Base-by-base conservation (phyloP, 1,140 invertebrate species). In the Drosophila malerkotliana region DNA sequence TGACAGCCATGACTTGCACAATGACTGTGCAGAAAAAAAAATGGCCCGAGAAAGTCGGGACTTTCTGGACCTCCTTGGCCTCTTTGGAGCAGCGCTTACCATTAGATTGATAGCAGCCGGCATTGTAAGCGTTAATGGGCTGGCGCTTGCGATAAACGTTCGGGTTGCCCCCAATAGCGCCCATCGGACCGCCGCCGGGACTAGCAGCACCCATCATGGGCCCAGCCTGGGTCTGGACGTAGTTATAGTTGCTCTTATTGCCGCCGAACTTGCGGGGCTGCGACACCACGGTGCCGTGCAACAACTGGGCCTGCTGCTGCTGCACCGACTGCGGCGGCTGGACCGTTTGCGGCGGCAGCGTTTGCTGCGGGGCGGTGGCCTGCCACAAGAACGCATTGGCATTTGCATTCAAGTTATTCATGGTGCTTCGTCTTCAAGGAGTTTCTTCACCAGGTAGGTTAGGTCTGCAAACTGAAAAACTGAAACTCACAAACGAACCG, bases 331-430 rank as follows among this genome's bases (percentile, higher is more conserved):
- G 57, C 7, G 53, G 62, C 26, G 56, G 55, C 41, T 51, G 52
- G 24, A 44, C 14, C 34, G 34, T 12, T 14, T 44, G 41, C 47
- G 51, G 72, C 8, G 58, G 57, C 45, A 72, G 24, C 9, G 59
- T n/a, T 8, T 60, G 60, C 9, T 59, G 32, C 44, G 63, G 52
- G 52, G 44, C 15, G 21, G 74, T 30, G 15, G 74, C 24, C 21
- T 77, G 68, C 82, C 82, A 85, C 66, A 85, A 24, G 48, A 82
- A 85, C 12, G 77, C 67, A 45, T 45, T 66, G 15, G 67, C 64
- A 21, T 85, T 85, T 10, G 63, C 57, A 45, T 84, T 84, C 32
- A 81, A 26, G 53, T 87, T 87, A n/a, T 88, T 85, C 82, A 87
- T 87, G 12, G 15, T 47, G 6, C 41, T 21, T 6, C 41, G 5